Base-by-base conservation (phyloP, 2,888 invertebrate species). In the Eupithecia exiguata region DNA sequence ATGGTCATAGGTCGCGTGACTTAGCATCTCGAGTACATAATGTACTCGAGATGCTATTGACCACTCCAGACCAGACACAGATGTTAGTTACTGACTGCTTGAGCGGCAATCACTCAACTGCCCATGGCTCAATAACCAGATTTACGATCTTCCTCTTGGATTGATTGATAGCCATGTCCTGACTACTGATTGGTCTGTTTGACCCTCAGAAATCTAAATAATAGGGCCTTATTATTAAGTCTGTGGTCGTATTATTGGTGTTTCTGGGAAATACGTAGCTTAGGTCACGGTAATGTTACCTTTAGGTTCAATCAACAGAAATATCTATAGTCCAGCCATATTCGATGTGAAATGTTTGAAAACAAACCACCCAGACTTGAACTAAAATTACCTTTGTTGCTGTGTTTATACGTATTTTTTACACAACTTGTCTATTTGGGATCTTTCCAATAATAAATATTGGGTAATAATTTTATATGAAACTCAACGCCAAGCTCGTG, bases 161-260 rank as follows among this genome's bases (percentile, higher is more conserved):
- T 5, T 35, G 62, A 62, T 62, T 62, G 18, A 62, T 35, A 35
- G 18, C 62, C 61, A 6, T 30, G 16, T 30, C 3, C 18, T 18
- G 35, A 35, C 62, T 18, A 35, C 62, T 62, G 62, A 62, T 62
- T 35, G 62, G 62, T 62, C 30, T 25, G 61, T 53, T 49, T n/a
- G n/a, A 53, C 21, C 25, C 25, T 58, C n/a, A n/a, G n/a, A n/a
- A n/a, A n/a, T n/a, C n/a, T n/a, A n/a, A n/a, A n/a, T n/a, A n/a
- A n/a, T n/a, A n/a, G n/a, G n/a, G n/a, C n/a, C n/a, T n/a, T n/a
- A n/a, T 25, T 35, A 35, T 62, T 62, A 12, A 18, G 35, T 62
- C 62, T 35, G 18, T 62, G 62, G 30, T 61, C 2, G 53, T 58
- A 58, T 21, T 25, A 25, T 25, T 58, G 14, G 14, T 58, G 58